These are phyloP conservation scores for Dendrophyllia cribrosa DNA, from an alignment of 64 coral and sea anemone species.

Conservation along the genomic window DNA sequence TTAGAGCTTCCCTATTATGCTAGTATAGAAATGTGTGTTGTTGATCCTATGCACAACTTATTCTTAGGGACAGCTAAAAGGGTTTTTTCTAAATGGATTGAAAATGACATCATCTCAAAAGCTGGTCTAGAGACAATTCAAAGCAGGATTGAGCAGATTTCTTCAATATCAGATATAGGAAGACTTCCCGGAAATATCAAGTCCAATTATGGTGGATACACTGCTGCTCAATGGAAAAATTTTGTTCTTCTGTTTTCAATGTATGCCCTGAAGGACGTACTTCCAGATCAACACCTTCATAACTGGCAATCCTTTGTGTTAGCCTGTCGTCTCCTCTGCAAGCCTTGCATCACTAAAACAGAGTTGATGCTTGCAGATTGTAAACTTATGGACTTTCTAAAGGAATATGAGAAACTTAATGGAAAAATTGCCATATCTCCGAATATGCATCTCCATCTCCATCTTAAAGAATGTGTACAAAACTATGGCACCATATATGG, in stretches of 20 bases:
- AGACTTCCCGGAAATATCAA: conserved; percentile 33
- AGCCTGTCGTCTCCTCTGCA: conserved; percentile 19
- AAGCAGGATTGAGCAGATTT: conserved; percentile 1
- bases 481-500: conserved; percentile 57
- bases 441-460: conserved; percentile 49
- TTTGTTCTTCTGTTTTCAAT: conserved; percentile 12
- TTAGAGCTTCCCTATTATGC: conserved; percentile 54
- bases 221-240: conserved; percentile 53
- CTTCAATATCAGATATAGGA: not conserved
- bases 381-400: conserved; percentile 40
- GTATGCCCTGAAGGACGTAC: not conserved
- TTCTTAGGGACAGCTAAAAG: conserved; percentile 48
- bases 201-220: conserved; percentile 40
- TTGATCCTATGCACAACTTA: conserved; percentile 59
- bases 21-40: not conserved
- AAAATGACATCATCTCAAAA: conserved; percentile 1
- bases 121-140: conserved; percentile 12
- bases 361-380: conserved; percentile 45
- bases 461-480: conserved; percentile 34
- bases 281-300: not conserved
- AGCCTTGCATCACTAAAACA: conserved; percentile 36
- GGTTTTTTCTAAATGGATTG: conserved; percentile 42
- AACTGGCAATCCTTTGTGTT: conserved; percentile 63
- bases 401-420: conserved; percentile 41
- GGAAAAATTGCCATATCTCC: conserved; percentile 23